Base-by-base conservation (phyloP, 2,888 invertebrate genomes). In the Monoplex corrugatus region DNA sequence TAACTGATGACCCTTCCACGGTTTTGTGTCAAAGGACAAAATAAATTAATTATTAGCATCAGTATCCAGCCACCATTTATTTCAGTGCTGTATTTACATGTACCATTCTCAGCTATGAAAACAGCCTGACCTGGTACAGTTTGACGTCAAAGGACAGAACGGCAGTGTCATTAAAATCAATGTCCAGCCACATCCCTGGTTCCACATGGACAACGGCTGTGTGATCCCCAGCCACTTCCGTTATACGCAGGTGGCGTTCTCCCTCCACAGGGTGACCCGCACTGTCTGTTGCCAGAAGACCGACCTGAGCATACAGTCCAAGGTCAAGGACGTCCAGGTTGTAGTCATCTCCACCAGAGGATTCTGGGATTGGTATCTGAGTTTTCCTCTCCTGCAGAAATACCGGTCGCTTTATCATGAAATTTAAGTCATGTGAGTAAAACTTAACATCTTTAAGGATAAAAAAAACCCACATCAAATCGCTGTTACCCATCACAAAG, bases 131-230 rank as follows among this genome's bases (percentile, higher is more conserved):
- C 92, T 92, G 91, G 89, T 94, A 94, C 23, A 94, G 91, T 38
- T 89, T 89, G 13, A 94, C 91, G 89, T 93, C 92, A 90, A 94
- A 94, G 10, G 94, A 92, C 23, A 94, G 87, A 35, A 91, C 85
- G 0, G 94, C 93, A 10, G 92, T 90, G 38, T 91, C 89, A 57
- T 93, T 91, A 90, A 93, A 94, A 86, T 93, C 92, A 40, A 94
- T 94, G 89, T 94, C 93, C 5, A 94, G 91, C 91, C 92, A 92
- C 91, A 93, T 93, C 28, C 91, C 90, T 19, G 91, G 89, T 82
- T 93, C 93, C 13, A 94, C 91, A 84, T 94, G 93, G 8, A 94
- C 89, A 0, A 91, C 91, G 10, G 93, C 94, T 43, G 93, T 94
- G 89, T 92, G 90, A 87, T 94, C 94, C n/a, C 94, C 94, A 35